Conservation (phyloP, 2,113 vertebrate species). For the Nerophis ophidion region DNA sequence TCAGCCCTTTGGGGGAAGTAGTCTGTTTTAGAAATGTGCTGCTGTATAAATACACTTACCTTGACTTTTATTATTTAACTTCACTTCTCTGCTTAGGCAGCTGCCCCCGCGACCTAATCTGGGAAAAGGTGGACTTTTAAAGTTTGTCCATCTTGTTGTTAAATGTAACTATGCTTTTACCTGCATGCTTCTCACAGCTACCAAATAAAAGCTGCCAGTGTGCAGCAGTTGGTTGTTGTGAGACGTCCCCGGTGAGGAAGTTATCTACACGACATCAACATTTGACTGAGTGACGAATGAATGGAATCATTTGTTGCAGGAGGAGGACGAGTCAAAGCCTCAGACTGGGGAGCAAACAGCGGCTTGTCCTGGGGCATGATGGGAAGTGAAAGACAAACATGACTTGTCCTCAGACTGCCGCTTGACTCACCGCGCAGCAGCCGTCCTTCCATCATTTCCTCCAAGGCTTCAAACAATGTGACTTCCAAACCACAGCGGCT, state of each 20-base stretch:
- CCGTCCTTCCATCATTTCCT: conserved; percentile 12
- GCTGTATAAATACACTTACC: too few species aligned
- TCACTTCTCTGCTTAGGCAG: too few species aligned
- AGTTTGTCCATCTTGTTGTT: too few species aligned
- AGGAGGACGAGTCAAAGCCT: conserved; percentile 1
- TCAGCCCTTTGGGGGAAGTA: too few species aligned
- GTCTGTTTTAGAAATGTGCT: too few species aligned
- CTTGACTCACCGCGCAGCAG: conserved; percentile 5
- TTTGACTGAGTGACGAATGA: not conserved
- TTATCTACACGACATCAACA: not conserved
- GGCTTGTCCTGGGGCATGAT: not conserved
- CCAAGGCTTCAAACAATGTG: not conserved
- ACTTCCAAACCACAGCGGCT: not conserved
- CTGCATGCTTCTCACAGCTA: not conserved
- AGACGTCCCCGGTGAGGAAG: not conserved
- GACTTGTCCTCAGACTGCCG: not conserved
- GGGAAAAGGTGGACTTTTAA: too few species aligned
- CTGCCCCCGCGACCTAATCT: too few species aligned
- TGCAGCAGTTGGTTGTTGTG: not conserved
- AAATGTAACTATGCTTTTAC: not conserved
- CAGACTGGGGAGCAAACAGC: conserved; percentile 13
- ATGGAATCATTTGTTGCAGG: not conserved
- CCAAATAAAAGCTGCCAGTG: not conserved
- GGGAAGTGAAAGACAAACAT: conserved; percentile 2
- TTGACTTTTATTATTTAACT: too few species aligned